Base-by-base conservation (phyloP, 2,113 vertebrate genomes). In the Triplophysa dalaica region DNA sequence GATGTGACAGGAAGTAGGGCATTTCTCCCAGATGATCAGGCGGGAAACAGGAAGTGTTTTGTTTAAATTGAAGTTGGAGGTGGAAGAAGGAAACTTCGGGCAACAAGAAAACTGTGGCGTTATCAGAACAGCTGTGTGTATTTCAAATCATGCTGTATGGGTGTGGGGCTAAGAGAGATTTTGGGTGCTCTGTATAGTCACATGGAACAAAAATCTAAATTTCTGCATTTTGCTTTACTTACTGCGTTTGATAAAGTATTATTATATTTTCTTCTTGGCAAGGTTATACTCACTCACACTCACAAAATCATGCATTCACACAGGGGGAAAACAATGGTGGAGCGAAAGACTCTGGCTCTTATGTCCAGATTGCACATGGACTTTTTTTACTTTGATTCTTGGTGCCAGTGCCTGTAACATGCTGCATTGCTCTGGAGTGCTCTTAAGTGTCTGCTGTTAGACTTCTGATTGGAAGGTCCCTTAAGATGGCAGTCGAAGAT, bases 1-100 rank as follows among this genome's bases (percentile, higher is more conserved):
- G 64, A 43, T 17, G 54, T 70, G 52, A 43, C 48, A 78, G 75
- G 75, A 84, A 81, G 68, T 19, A 22, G 50, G 52, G 63, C 48
- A 70, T 22, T 41, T 54, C 56, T 75, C 78, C 62, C 77, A 26
- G 60, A 12, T 61, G 48, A 56, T 64, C 80, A 75, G 76, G 76
- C 70, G 79, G 76, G 83, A 84, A 66, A 72, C 65, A 68, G 79
- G 83, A 81, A 84, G 68, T 74, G 24, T 54, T 54, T 19, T 66
- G 41, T 84, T 19, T 79, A 61, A 84, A 75, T 74, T 64, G 56
- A 41, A 66, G 56, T 79, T 60, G 74, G 65, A 70, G 82, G 41
- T 75, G 61, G 61, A 43, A 76, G 69, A 79, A 70, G 77, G 80
- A 82, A 79, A 62, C 74, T 52, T 13, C 67, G 41, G 63, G 22